Evolutionary conservation across 2,888 invertebrate species (phyloP), one percentile per base, ranked within the genome.

Genomic region (Andricus quercusramuli): DNA sequence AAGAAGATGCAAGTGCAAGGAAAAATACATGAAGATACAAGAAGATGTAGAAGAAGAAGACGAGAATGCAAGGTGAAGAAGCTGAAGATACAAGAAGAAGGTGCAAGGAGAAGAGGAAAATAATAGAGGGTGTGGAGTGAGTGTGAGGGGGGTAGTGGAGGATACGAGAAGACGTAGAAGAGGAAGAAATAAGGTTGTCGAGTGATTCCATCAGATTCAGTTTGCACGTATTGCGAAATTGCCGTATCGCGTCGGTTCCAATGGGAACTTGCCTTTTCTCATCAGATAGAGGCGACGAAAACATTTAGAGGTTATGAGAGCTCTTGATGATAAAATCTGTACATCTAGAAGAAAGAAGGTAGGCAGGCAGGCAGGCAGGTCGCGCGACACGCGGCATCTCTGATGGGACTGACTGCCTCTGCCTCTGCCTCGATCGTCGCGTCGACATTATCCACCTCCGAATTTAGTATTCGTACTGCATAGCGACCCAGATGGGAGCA

Each of bases 281-380:
- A 90, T 89, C 90, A 89, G 90, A 90, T 90, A 89, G 85, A 89
- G 88, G 89, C 89, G 90, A 90, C 88, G 90, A 90, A 90, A 90
- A 90, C 89, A 90, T 91, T 90, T 89, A 87, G 86, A 88, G 91
- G 89, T 91, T 91, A 90, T 87, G 88, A 89, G 89, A 86, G 87
- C 82, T 84, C 80, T 81, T 74, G 81, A 78, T 84, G 88, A 89
- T 88, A 87, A 88, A 88, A 90, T 89, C 88, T 83, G 37, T 37
- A 37, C 37, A 37, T 37, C 37, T 37, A 8, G 8, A 37, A 37
- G 37, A 37, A 37, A 8, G 37, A 8, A 37, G 37, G 37, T 37
- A 37, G 37, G 8, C 6, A 37, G 78, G 83, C 85, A 88, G 86
- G 82, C 86, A 85, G 90, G 90, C 90, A 88, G 83, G 88, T 88